Evolutionary conservation across 2,797 vertebrate species (phyloP), one percentile per base, ranked within the genome.

Genomic region (Oreochromis mossambicus): DNA sequence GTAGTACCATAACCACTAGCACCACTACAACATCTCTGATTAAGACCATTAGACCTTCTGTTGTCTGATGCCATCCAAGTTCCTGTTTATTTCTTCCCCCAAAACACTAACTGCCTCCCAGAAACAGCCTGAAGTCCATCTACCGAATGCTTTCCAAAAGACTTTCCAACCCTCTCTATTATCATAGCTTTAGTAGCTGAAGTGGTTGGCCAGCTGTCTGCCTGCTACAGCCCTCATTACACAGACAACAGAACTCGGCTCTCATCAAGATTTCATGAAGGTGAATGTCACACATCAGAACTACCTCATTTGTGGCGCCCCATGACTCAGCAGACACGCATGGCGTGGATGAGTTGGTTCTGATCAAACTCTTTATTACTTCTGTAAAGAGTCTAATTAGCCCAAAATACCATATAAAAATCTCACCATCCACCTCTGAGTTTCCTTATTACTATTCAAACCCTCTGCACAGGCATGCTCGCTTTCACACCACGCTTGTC

Each of bases 251-350:
- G 87, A 94, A 90, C 90, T 92, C 91, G 80, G 92, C 87, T 88
- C 91, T 93, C 91, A 93, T 96, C 91, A 92, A 95, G 94, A 91
- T 93, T 92, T 90, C 91, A 92, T 94, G 94, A 95, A 95, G 95
- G 94, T 96, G 94, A 96, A 87, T 86, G 92, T 94, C 91, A 89
- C 93, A 92, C 91, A 94, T 95, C 91, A 94, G 92, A 94, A 92
- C 78, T 84, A 81, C 75, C 88, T 84, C 85, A 87, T 91, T 89
- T 92, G 80, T 81, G 86, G 83, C 50, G 17, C 83, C 36, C 81
- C 86, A 73, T 94, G 92, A 95, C 91, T 94, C 89, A 92, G 92
- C 58, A 19, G 78, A 66, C 82, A 70, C 24, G 83, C 34, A 9
- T 80, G 48, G 81, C 54, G 12, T 21, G 73, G 83, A 86, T 50